A percentile compares a stretch with the other conserved stretches of the same genome.
Conservation (phyloP, 1,140 invertebrate species). For the Brachionus plicatilis region DNA sequence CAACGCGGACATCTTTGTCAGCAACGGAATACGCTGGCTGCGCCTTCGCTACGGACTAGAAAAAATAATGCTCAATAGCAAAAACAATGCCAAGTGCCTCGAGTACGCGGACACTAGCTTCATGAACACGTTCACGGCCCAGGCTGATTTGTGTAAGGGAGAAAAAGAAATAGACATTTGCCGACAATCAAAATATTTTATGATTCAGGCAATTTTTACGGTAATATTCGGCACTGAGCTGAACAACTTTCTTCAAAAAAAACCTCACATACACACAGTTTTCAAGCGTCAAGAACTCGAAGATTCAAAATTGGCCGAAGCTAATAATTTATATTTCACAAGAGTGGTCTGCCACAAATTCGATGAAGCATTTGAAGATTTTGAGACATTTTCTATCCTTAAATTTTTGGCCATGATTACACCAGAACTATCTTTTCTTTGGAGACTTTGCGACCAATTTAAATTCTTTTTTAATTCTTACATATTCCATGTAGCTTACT, state of each 20-base stretch:
- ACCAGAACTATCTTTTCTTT: background rate
- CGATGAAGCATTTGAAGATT: background rate
- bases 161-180: background rate
- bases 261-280: background rate
- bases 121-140: background rate
- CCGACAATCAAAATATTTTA: background rate
- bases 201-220: conserved; percentile 23
- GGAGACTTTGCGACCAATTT: background rate
- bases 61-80: conserved; percentile 39
- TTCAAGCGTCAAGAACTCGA: background rate
- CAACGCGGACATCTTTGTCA: background rate
- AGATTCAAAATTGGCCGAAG: background rate
- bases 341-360: background rate
- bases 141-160: background rate
- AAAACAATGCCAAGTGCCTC: conserved; percentile 23
- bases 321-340: background rate
- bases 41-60: background rate
- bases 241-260: background rate
- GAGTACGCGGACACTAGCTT: conserved; percentile 25
- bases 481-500: background rate
- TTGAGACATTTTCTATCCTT: conserved; percentile 6
- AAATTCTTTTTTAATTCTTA: background rate
- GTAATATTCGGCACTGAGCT: conserved; percentile 19
- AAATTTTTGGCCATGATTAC: background rate
- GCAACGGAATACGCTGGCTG: conserved; percentile 21